These are phyloP conservation scores for Drosophila borealis DNA, from an alignment of 2,888 invertebrate genomes.

Conservation along the genomic window DNA sequence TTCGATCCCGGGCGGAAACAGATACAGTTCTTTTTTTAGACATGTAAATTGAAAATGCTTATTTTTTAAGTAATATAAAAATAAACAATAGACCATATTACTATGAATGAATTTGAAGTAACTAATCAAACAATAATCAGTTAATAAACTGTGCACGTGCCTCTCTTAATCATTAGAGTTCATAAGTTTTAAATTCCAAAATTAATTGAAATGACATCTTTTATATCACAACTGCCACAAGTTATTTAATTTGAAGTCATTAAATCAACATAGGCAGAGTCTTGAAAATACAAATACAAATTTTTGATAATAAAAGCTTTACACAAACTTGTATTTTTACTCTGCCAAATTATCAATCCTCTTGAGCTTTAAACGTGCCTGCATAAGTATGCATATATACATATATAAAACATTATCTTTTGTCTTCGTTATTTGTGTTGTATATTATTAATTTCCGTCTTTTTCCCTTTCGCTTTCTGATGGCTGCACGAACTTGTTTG, in stretches of 20 bases:
- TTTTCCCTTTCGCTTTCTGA: slow-evolving; percentile 39
- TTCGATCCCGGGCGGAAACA: slow-evolving; percentile 85
- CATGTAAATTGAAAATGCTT: not conserved
- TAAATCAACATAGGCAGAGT: not conserved
- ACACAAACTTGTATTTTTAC: not conserved
- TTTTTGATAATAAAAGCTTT: slow-evolving; percentile 11
- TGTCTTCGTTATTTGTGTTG: slow-evolving; percentile 16
- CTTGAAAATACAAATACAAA: slow-evolving; percentile 13
- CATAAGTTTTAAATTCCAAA: slow-evolving; percentile 6
- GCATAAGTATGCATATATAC: not conserved
- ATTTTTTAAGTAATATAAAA: not conserved
- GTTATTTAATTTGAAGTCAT: not conserved
- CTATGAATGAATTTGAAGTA: too few relatives aligned
- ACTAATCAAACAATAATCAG: too few relatives aligned
- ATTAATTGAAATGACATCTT: not conserved
- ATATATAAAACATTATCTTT: not conserved
- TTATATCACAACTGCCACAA: not conserved
- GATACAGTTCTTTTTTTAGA: slow-evolving; percentile 9
- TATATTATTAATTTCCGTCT: slow-evolving; percentile 10
- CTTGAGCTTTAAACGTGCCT: not conserved
- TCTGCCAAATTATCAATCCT: not conserved
- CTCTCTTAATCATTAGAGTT: too few relatives aligned
- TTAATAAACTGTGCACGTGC: too few relatives aligned
- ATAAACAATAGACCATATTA: not conserved
- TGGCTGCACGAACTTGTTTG: slow-evolving; percentile 44